A percentile compares a stretch with the other conserved stretches of the same genome.
Evolutionary conservation across 2,113 vertebrate species (phyloP).

Genomic region (Vidua macroura): DNA sequence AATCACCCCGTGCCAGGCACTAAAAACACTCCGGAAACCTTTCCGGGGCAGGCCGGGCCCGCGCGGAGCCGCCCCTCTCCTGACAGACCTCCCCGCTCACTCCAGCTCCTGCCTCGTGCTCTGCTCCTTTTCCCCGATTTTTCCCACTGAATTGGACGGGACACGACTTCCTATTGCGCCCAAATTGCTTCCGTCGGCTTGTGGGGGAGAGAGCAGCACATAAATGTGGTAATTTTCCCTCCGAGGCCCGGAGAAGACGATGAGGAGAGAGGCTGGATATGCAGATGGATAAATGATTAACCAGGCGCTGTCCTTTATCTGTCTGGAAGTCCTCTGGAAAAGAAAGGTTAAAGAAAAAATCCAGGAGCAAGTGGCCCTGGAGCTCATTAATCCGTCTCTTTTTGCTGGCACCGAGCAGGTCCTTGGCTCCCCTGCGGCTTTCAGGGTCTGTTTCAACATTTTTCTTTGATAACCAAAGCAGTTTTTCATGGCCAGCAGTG

Average conservation of each 20-base stretch:
- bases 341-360: slow-evolving; percentile 38
- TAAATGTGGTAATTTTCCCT: slow-evolving; percentile 45
- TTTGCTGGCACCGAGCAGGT: slow-evolving; percentile 46
- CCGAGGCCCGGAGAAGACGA: neutral
- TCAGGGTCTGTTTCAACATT: neutral
- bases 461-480: slow-evolving; percentile 24
- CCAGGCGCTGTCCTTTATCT: slow-evolving; percentile 49
- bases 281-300: slow-evolving; percentile 62
- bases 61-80: neutral
- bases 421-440: neutral
- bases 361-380: slow-evolving; percentile 41
- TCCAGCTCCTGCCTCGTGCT: neutral
- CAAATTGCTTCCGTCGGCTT: slow-evolving; percentile 20
- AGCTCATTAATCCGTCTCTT: slow-evolving; percentile 54
- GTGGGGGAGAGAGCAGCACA: slow-evolving; percentile 37
- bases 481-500: slow-evolving; percentile 18
- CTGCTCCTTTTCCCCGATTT: neutral
- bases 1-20: neutral
- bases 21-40: neutral
- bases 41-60: neutral
- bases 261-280: slow-evolving; percentile 7
- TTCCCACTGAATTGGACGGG: neutral
- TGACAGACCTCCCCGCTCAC: neutral
- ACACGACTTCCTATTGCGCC: neutral
- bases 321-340: slow-evolving; percentile 46